Evolutionary conservation across 2,888 invertebrate species (phyloP).

Genomic region (Calameuta pallipes): DNA sequence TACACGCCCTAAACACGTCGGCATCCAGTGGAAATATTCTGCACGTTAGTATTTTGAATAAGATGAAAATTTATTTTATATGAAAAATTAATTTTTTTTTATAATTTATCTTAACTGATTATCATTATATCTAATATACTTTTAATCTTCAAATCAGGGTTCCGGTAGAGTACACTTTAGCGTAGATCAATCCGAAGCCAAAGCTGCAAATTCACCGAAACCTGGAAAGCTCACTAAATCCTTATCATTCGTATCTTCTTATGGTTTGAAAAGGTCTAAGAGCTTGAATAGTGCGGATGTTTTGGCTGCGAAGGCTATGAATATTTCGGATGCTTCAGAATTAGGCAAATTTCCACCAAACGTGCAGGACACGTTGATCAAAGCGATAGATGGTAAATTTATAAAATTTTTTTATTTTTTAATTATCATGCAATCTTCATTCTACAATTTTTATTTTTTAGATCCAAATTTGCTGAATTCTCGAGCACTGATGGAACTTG

Average conservation of each 20-base stretch:
- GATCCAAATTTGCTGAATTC: constrained; percentile 84
- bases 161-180: constrained; percentile 27
- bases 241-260: constrained; percentile 58
- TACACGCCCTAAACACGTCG: constrained; percentile 66
- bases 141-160: constrained; percentile 34
- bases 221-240: constrained; percentile 62
- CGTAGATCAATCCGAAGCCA: constrained; percentile 31
- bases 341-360: constrained; percentile 80
- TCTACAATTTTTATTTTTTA: constrained; percentile 41
- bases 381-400: constrained; percentile 76
- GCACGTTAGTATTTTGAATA: constrained; percentile 61
- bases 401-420: constrained; percentile 3
- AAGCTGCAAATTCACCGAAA: constrained; percentile 36
- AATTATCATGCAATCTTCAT: background rate
- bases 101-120: background rate
- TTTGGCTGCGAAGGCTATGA: constrained; percentile 71
- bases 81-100: background rate
- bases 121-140: background rate
- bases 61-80: background rate
- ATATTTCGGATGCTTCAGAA: constrained; percentile 74
- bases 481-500: constrained; percentile 85
- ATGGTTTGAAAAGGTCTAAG: constrained; percentile 82
- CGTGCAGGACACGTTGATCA: constrained; percentile 79
- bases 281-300: constrained; percentile 84
- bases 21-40: constrained; percentile 75